Evolutionary conservation across 1,140 invertebrate genomes (phyloP), one percentile per base, ranked within the genome.

Genomic region (Whitmania pigra): DNA sequence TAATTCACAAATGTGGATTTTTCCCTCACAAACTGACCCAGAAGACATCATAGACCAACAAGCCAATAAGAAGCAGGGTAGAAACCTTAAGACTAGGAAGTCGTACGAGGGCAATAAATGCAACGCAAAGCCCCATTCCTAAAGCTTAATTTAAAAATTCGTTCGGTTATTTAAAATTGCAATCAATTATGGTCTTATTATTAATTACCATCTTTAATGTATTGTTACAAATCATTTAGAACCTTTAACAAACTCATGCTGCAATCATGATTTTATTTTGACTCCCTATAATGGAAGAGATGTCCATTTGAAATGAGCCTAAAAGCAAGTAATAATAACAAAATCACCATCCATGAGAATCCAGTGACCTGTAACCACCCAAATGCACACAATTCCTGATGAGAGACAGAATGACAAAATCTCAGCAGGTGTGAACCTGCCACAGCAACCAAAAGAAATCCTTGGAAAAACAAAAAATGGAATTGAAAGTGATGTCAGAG

Each of bases 291-390:
- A 13, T 20, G 49, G 13, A 25, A 71, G 22, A 54, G 27, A 27
- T 72, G 49, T 57, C 22, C 57, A 69, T 31, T 69, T 40, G 0
- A 69, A 18, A 31, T 5, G 15, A 15, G 13, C 13, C 9, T 49
- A 17, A 15, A 17, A 15, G 43, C 15, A 49, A 15, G 43, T 17
- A 49, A 11, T 49, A 49, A 49, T 17, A 49, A 49, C 43, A 9
- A 75, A 80, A 81, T 78, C 43, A 90, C 89, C 93, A 84, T 97
- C 94, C 94, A 97, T 97, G 43, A 97, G 86, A 73, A 97, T 85
- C 94, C 94, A 97, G 83, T 97, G 94, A 2, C 94, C 93, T 69
- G 94, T 97, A 55, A 97, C 85, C 74, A 96, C 91, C 93, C 94
- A 97, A 71, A 97, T 89, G 83, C 92, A 94, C 55, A 97, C 94